Evolutionary conservation across 2,797 vertebrate species (phyloP), one percentile per base, ranked within the genome.

Genomic region (Smutsia gigantea): DNA sequence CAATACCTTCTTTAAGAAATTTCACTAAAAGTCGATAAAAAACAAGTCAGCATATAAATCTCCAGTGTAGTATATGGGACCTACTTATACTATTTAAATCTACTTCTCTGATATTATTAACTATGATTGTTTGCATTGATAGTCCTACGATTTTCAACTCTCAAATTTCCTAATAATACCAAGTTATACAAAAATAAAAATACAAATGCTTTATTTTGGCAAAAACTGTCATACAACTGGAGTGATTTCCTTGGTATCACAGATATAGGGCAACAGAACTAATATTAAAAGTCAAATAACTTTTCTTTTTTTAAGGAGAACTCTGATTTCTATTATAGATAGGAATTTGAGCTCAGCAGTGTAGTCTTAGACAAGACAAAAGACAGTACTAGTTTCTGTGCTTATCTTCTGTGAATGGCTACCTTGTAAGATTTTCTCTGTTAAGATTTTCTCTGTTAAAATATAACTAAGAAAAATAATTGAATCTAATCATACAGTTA

Each of bases 281-380:
- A 83, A 64, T 90, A 82, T 51, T 74, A 53, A 87, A 93, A 84
- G 21, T 87, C 19, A 83, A 29, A 64, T 57, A 75, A 72, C 9
- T 2, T 71, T 57, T 57, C 27, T 68, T 59, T 71, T 34, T 61
- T 17, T 37, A 25, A 46, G 3, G 5, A 79, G 25, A 88, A 53
- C 21, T 84, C 55, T 37, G 15, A 55, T 90, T 94, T 93, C 46
- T 64, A 77, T 31, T 95, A 79, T 15, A 87, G 46, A 90, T 46
- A 90, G 42, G 14, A 13, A 61, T 81, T 88, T 85, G 25, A 72
- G 57, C 3, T 84, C 37, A 72, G 29, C 23, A 31, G 2, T 79
- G 0, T 5, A 39, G 13, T 49, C 14, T 61, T 25, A 95, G 13
- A 69, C 2, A 68, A 68, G 8, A 57, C 10, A 86, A 75, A 87